Base-by-base conservation (phyloP, 2,888 invertebrate genomes). In the Agrenia bidenticulata region DNA sequence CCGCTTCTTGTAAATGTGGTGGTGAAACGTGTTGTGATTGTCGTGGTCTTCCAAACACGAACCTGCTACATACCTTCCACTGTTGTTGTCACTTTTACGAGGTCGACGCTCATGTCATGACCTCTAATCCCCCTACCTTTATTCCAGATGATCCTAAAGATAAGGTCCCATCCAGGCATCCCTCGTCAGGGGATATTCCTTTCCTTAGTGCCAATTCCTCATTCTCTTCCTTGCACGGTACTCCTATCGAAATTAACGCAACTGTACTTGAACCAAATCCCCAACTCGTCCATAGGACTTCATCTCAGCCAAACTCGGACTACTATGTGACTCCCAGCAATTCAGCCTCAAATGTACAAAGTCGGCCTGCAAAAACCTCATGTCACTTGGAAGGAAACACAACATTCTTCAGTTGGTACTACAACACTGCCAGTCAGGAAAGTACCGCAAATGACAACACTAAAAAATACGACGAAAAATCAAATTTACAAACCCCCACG, bases 21-120 rank as follows among this genome's bases (percentile, higher is more conserved):
- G 19, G 19, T 19, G 19, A 9, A 21, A 23, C 51, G 19, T 51
- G 21, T 23, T 51, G 51, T 51, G 51, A 21, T 7, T 51, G 32
- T 32, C 32, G 51, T 51, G 5, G 21, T 51, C 23, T 51, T 51
- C 51, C 51, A 51, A 51, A 45, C 4, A 45, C 15, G 45, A 45
- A 45, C 45, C 45, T 51, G 11, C 49, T 49, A 49, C 49, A 49
- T n/a, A 49, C 49, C 51, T 51, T 51, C 13, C 51, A 51, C 17
- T 9, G 13, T 23, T 51, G 51, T 51, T 51, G 51, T 23, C 15
- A 21, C 23, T 23, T 17, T 21, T 2, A 2, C 24, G 51, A 51
- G 51, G 23, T 15, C 19, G 51, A 51, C 15, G 17, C 51, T 51
- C 23, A 15, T 17, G 24, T 23, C 45, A 45, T 21, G 21, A 45